Percentiles rank a stretch among this genome's conserved stretches.
Conservation (phyloP, 2,797 vertebrate species). For the Thaleichthys pacificus region DNA sequence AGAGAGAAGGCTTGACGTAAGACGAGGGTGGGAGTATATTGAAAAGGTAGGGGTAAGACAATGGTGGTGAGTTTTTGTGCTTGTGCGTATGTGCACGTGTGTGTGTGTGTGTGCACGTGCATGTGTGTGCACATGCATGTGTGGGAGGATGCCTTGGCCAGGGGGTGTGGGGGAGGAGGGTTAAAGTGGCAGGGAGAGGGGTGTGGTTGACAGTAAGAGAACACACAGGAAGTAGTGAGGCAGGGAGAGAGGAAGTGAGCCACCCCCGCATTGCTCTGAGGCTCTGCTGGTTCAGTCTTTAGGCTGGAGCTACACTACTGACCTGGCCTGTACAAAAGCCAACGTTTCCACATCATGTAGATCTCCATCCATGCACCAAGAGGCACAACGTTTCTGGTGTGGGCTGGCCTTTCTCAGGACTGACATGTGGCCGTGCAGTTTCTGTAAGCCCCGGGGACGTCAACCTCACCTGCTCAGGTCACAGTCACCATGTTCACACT, state of each 20-base stretch:
- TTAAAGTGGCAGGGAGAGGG: conserved; percentile 37
- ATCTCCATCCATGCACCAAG: background rate
- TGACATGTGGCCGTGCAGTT: too few species aligned
- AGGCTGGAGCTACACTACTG: conserved; percentile 36
- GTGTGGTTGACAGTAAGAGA: conserved; percentile 72
- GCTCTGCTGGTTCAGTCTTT: conserved; percentile 46
- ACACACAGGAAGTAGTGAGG: conserved; percentile 70
- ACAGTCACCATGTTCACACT: background rate
- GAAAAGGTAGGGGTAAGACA: background rate
- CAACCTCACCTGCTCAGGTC: background rate
- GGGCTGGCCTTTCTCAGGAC: conserved; percentile 7
- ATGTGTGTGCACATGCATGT: background rate
- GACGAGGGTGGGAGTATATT: background rate
- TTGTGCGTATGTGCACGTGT: background rate
- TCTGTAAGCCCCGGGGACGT: background rate
- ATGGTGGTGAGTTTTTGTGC: too few species aligned
- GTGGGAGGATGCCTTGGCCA: conserved; percentile 15
- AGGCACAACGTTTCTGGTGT: conserved; percentile 13
- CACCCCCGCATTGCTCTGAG: conserved; percentile 72
- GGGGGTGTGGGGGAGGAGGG: conserved; percentile 50
- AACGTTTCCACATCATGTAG: too few species aligned
- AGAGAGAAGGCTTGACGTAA: background rate
- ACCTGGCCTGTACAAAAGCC: conserved; percentile 45
- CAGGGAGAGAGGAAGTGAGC: conserved; percentile 77
- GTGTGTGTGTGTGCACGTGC: conserved; percentile 10